phyloP scores from a whole-genome alignment of 2,113 vertebrate species.

The Typhlomys cinereus region DNA sequence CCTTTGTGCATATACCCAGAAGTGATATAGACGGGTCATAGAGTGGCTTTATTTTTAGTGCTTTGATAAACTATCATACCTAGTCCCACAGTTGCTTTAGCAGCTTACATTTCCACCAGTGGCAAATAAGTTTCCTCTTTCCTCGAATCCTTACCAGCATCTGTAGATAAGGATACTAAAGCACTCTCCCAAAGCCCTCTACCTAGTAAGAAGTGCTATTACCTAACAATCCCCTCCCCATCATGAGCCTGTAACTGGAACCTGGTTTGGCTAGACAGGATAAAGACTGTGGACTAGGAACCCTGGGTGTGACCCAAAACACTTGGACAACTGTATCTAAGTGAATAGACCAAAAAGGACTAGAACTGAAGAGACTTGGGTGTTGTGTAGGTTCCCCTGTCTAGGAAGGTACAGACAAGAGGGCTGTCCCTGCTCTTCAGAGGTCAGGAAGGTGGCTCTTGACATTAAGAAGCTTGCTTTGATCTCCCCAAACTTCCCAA shows the following conservation, averaged over 20 bases:
- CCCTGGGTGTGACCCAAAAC: not conserved
- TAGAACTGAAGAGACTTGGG: not conserved
- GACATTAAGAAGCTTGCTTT: not conserved
- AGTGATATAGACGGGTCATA: not conserved
- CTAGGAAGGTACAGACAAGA: too few relatives aligned
- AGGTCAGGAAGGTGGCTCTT: not conserved
- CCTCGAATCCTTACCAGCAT: not conserved
- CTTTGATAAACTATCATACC: not conserved
- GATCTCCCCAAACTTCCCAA: not conserved
- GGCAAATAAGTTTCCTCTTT: not conserved
- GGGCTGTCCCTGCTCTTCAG: not conserved
- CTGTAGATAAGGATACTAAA: not conserved
- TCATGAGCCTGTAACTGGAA: not conserved
- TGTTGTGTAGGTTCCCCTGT: not conserved
- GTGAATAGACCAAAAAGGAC: not conserved
- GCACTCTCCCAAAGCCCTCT: not conserved
- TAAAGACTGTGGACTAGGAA: not conserved
- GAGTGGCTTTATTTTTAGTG: not conserved
- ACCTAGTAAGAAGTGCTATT: not conserved
- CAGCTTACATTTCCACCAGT: not conserved
- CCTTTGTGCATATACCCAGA: not conserved
- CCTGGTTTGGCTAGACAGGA: not conserved
- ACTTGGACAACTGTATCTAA: not conserved
- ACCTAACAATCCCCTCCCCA: not conserved
- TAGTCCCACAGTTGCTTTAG: not conserved